Percentiles rank a stretch among this genome's conserved stretches.
phyloP scores from a whole-genome alignment of 37 sponge, comb jelly and placozoan species.

The Theonella swinhoei region DNA sequence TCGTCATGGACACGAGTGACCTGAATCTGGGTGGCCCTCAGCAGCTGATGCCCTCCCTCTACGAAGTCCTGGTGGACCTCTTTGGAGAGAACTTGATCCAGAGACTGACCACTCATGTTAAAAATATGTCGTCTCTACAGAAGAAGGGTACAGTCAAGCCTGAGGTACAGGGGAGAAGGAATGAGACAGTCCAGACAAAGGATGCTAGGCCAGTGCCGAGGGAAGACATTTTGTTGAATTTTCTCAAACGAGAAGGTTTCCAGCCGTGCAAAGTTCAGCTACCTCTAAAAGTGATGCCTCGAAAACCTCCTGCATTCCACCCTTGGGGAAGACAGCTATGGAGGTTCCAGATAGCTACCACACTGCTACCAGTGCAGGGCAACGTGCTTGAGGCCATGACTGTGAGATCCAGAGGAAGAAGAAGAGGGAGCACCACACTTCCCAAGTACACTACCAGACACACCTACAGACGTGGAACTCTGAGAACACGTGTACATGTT shows the following conservation, averaged over 20 bases:
- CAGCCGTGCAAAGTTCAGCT: slow-evolving; percentile 13
- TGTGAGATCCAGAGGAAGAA: too few species aligned
- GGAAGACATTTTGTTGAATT: neutral
- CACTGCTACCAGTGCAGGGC: slow-evolving; percentile 8
- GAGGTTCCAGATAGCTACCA: slow-evolving; percentile 12
- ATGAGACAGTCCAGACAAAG: too few species aligned
- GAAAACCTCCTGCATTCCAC: neutral
- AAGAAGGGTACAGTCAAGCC: neutral
- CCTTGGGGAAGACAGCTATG: slow-evolving; percentile 10
- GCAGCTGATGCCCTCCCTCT: slow-evolving; percentile 25
- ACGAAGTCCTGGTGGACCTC: slow-evolving; percentile 45
- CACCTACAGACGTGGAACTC: too few species aligned
- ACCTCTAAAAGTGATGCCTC: slow-evolving; percentile 2
- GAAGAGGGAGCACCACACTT: too few species aligned
- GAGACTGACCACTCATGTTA: neutral
- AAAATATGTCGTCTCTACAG: neutral
- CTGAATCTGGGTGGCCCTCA: neutral
- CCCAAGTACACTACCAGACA: too few species aligned
- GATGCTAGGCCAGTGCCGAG: neutral
- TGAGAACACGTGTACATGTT: neutral
- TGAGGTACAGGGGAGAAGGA: neutral
- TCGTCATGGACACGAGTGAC: neutral
- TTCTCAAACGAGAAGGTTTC: slow-evolving; percentile 43
- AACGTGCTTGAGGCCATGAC: slow-evolving; percentile 46
- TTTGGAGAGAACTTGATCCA: slow-evolving; percentile 60